These are phyloP conservation scores for Cheilosia grossa DNA, from an alignment of 2,888 invertebrate genomes.

Conservation along the genomic window DNA sequence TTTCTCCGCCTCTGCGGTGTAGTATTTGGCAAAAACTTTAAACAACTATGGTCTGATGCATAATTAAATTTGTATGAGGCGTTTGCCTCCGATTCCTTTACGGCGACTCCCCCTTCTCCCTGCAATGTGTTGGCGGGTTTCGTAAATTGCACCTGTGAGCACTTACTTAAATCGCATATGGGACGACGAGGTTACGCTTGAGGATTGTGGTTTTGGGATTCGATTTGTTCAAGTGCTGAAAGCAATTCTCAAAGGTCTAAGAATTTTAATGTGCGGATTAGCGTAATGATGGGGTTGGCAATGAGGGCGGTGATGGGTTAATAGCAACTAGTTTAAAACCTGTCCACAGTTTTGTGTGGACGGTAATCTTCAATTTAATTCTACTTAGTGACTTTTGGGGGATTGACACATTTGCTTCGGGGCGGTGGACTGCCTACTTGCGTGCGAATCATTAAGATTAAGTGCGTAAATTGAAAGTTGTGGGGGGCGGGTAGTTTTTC, in stretches of 20 bases:
- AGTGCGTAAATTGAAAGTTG: background rate
- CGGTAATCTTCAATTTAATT: conserved; percentile 63
- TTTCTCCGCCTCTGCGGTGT: conserved; percentile 9
- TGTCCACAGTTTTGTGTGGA: conserved; percentile 54
- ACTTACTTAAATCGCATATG: conserved; percentile 45
- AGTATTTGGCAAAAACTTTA: conserved; percentile 55
- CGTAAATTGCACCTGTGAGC: conserved; percentile 65
- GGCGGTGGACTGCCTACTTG: conserved; percentile 6
- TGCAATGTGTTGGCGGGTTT: conserved; percentile 46
- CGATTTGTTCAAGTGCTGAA: conserved; percentile 46
- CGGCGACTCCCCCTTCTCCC: background rate
- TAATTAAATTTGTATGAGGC: conserved; percentile 69
- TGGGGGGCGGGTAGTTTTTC: no score
- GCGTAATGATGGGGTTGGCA: conserved; percentile 16
- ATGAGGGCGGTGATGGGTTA: conserved; percentile 13
- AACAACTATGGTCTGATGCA: conserved; percentile 54
- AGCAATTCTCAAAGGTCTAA: conserved; percentile 60
- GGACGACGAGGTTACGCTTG: background rate
- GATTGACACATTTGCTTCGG: conserved; percentile 32
- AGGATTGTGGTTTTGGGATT: conserved; percentile 36
- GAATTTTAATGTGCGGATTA: conserved; percentile 62
- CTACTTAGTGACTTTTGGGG: conserved; percentile 49
- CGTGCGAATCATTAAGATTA: conserved; percentile 7
- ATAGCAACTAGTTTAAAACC: conserved; percentile 33
- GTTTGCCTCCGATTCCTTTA: conserved; percentile 19